phyloP scores from a whole-genome alignment of 2,797 vertebrate species.

The Okamejei kenojei region DNA sequence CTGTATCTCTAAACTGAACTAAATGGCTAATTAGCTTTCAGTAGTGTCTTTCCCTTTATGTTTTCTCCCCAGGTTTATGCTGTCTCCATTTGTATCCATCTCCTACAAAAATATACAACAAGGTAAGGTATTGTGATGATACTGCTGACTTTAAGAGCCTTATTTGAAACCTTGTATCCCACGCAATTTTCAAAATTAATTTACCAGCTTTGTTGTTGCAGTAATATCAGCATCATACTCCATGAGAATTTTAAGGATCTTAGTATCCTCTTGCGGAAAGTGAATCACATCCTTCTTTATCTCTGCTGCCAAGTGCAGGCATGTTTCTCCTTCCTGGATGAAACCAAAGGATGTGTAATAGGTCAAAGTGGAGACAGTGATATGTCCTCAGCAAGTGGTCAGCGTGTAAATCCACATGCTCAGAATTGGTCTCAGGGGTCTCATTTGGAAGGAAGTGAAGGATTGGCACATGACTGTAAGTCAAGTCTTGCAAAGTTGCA shows the following conservation, averaged over 20 bases:
- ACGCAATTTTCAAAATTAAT: neutral
- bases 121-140: neutral
- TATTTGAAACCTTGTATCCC: neutral
- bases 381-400: neutral
- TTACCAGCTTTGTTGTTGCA: constrained; percentile 45
- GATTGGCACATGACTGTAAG: neutral
- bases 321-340: constrained; percentile 45
- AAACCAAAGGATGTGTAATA: neutral
- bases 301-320: constrained; percentile 51
- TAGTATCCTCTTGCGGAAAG: constrained; percentile 44
- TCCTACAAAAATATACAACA: neutral
- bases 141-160: neutral
- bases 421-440: neutral
- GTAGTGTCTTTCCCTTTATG: neutral
- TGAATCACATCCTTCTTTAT: constrained; percentile 46
- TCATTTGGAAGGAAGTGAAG: neutral
- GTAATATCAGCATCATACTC: constrained; percentile 47
- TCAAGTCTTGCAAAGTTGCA: neutral
- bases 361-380: neutral
- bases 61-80: neutral
- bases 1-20: too few relatives aligned
- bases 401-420: neutral
- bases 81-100: neutral
- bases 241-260: constrained; percentile 48
- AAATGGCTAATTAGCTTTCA: neutral